Evolutionary conservation across 37 sponge, comb jelly and placozoan species (phyloP).

Genomic region (Halichondria panicea): DNA sequence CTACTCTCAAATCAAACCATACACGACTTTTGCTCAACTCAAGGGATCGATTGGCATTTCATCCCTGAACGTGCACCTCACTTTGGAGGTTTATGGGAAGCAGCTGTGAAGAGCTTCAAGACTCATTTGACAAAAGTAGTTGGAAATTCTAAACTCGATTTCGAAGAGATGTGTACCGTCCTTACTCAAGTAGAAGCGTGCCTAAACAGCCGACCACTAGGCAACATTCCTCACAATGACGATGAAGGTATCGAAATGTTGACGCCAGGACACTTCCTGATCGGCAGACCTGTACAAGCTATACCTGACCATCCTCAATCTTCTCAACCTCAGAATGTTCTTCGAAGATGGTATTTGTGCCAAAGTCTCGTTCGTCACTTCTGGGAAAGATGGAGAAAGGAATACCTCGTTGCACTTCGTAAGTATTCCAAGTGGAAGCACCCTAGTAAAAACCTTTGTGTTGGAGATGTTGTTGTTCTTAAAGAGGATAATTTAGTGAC

Average conservation of each 20-base stretch:
- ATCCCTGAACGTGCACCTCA: constrained; percentile 36
- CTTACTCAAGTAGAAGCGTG: constrained; percentile 21
- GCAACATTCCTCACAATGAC: not conserved
- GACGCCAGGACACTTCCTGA: constrained; percentile 48
- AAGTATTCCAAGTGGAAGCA: constrained; percentile 19
- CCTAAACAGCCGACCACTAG: constrained; percentile 28
- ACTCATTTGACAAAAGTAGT: not conserved
- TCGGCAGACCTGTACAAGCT: constrained; percentile 32
- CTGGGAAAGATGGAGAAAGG: constrained; percentile 24
- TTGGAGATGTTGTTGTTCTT: constrained; percentile 46
- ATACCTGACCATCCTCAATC: not conserved
- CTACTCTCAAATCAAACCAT: constrained; percentile 17
- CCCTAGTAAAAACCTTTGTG: constrained; percentile 3
- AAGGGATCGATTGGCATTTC: constrained; percentile 38
- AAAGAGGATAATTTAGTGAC: constrained; percentile 8
- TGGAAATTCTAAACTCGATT: not conserved
- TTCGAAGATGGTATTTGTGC: constrained; percentile 17
- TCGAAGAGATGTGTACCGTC: constrained; percentile 21
- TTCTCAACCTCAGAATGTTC: not conserved
- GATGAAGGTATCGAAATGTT: constrained; percentile 36
- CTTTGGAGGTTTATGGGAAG: constrained; percentile 41
- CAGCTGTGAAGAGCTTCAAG: constrained; percentile 26
- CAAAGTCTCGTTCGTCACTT: constrained; percentile 30
- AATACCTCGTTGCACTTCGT: constrained; percentile 12
- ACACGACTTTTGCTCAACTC: constrained; percentile 32